Base-by-base conservation (phyloP, 2,113 vertebrate species). In the Semnornis frantzii region DNA sequence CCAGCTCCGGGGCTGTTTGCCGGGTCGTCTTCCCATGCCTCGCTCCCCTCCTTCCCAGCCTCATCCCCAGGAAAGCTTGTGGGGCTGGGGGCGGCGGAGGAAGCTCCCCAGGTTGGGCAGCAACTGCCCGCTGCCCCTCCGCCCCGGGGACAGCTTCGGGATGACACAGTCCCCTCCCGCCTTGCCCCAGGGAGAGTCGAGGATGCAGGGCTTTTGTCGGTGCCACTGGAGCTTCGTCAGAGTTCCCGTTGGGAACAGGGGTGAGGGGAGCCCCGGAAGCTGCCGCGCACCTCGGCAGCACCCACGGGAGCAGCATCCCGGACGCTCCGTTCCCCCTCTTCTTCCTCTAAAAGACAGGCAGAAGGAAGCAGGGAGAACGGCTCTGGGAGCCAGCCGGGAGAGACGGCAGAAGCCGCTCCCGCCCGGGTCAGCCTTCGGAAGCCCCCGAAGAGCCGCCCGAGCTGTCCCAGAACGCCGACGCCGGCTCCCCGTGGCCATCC, bases 211-310 rank as follows among this genome's bases (percentile, higher is more conserved):
- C 34, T 95, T 94, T 89, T 93, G 75, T 93, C 89, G 65, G 33
- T 90, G 81, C 73, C 89, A 85, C 80, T 91, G 82, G 86, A 87
- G 66, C 86, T 75, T 64, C 48, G 92, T 42, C 71, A 87, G 16
- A 15, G 70, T 72, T 66, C 89, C 92, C 72, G 54, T 21, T 81
- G 75, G 82, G 83, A 93, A 82, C 9, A 6, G 31, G 78, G 77
- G 20, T 21, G 37, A 52, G 24, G 54, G 74, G 18, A 94, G 55
- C 15, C 59, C 65, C 4, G 63, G 30, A 30, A 55, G 12, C 39
- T 5, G 33, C 55, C 19, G 6, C 23, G 4, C 78, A 65, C 34
- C 63, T 74, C 8, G 62, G 52, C 82, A 82, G 44, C 75, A 82
- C 64, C 50, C 59, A 85, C 85, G 39, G 71, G 62, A 87, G 50